These are phyloP conservation scores for Lepisosteus oculatus DNA, from an alignment of 2,113 vertebrate genomes.

Conservation along the genomic window DNA sequence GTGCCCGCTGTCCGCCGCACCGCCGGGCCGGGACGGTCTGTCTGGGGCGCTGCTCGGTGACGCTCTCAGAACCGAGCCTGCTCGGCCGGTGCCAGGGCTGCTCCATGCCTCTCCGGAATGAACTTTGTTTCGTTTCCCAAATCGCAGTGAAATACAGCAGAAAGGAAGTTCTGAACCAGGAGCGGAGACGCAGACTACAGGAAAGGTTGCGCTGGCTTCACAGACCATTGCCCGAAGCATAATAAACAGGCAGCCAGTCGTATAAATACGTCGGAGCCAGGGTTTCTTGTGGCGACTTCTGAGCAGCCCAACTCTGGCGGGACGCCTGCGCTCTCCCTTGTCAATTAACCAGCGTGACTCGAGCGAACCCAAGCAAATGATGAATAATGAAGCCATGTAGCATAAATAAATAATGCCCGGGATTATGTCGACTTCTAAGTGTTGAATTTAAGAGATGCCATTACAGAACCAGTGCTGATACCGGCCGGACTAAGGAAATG, in stretches of 20 bases:
- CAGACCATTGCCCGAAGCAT: slow-evolving; percentile 16
- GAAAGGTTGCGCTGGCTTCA: neutral
- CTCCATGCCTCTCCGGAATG: slow-evolving; percentile 31
- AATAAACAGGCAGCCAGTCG: slow-evolving; percentile 6
- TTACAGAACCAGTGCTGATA: slow-evolving; percentile 33
- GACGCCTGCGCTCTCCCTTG: neutral
- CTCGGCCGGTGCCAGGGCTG: slow-evolving; percentile 43
- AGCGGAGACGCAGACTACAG: slow-evolving; percentile 8
- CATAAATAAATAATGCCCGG: slow-evolving; percentile 45
- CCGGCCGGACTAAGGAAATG: slow-evolving; percentile 28
- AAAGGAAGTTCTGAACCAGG: slow-evolving; percentile 5
- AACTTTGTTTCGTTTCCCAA: neutral
- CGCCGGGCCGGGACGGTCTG: no score
- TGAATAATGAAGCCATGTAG: slow-evolving; percentile 38
- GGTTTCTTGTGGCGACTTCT: neutral
- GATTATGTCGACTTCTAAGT: slow-evolving; percentile 36
- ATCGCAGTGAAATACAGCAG: slow-evolving; percentile 4
- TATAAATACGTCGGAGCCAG: slow-evolving; percentile 1
- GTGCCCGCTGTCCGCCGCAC: slow-evolving; percentile 31
- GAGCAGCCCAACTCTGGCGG: neutral
- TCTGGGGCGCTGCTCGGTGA: no score
- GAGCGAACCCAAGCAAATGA: slow-evolving; percentile 26
- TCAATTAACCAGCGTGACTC: slow-evolving; percentile 9
- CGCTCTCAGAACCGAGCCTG: slow-evolving; percentile 5
- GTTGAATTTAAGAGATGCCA: slow-evolving; percentile 41